phyloP scores from a whole-genome alignment of 2,113 vertebrate genomes.

The Leucoraja erinaceus region DNA sequence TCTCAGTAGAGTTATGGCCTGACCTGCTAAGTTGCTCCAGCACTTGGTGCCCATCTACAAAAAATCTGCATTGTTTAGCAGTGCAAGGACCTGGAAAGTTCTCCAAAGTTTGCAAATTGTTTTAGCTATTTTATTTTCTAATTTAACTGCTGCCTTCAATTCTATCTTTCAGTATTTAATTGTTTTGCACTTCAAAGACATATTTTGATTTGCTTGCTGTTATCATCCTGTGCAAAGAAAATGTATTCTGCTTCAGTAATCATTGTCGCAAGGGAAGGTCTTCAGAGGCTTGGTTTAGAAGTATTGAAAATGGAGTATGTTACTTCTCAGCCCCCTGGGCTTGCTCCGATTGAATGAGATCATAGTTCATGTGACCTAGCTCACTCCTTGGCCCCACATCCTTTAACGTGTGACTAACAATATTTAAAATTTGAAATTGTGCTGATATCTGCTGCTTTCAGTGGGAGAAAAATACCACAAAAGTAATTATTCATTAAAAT shows the following conservation, averaged over 20 bases:
- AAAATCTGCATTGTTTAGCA: neutral
- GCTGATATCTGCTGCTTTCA: neutral
- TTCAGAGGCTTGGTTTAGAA: neutral
- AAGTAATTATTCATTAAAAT: neutral
- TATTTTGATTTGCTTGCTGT: neutral
- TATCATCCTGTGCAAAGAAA: neutral
- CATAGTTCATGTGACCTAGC: neutral
- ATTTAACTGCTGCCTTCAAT: neutral
- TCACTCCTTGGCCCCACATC: neutral
- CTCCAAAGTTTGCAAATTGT: neutral
- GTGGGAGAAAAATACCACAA: neutral
- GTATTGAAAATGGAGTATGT: neutral
- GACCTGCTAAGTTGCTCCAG: too few species aligned
- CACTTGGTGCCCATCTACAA: too few species aligned
- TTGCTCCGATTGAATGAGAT: neutral
- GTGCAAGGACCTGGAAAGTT: neutral
- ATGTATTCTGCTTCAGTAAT: neutral
- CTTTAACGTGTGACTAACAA: neutral
- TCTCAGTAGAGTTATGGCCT: too few species aligned
- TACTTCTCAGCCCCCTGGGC: neutral
- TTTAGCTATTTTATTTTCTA: neutral
- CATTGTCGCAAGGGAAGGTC: neutral
- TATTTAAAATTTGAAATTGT: neutral
- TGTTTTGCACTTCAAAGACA: neutral
- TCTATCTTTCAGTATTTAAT: neutral